Conservation (phyloP, 1,140 invertebrate genomes). For the Bathynomus jamesi region DNA sequence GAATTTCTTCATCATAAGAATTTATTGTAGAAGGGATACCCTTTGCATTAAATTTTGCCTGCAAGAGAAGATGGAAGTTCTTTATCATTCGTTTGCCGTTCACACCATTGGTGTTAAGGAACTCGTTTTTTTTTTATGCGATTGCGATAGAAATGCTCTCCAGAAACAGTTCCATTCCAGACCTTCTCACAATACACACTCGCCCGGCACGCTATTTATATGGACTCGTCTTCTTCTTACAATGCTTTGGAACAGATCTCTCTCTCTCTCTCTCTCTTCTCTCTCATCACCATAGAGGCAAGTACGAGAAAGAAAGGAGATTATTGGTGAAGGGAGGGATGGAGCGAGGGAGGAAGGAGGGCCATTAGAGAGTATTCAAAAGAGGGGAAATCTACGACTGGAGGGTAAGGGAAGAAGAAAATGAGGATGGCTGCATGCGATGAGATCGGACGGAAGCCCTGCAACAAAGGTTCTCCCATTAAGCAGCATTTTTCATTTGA, state of each 20-base stretch:
- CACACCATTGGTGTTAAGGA: background rate
- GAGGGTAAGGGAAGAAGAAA: background rate
- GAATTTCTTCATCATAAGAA: background rate
- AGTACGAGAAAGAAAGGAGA: background rate
- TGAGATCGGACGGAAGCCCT: background rate
- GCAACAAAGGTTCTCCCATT: slow-evolving; percentile 31
- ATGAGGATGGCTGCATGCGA: background rate
- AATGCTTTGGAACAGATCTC: background rate
- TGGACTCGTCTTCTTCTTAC: background rate
- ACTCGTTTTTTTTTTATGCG: no score
- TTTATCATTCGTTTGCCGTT: background rate
- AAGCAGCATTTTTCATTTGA: slow-evolving; percentile 30
- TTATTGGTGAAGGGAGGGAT: background rate
- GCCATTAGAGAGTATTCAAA: background rate
- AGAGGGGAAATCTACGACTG: background rate
- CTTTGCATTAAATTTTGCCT: background rate
- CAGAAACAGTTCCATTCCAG: no score
- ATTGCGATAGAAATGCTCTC: no score
- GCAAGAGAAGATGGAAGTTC: background rate
- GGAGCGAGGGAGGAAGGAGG: background rate
- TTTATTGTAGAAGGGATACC: background rate
- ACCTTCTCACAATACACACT: no score
- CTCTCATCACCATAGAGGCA: background rate
- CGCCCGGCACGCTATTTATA: no score
- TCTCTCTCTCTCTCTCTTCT: background rate